Conservation (phyloP, 1,140 invertebrate species). For the Nebria ingens region DNA sequence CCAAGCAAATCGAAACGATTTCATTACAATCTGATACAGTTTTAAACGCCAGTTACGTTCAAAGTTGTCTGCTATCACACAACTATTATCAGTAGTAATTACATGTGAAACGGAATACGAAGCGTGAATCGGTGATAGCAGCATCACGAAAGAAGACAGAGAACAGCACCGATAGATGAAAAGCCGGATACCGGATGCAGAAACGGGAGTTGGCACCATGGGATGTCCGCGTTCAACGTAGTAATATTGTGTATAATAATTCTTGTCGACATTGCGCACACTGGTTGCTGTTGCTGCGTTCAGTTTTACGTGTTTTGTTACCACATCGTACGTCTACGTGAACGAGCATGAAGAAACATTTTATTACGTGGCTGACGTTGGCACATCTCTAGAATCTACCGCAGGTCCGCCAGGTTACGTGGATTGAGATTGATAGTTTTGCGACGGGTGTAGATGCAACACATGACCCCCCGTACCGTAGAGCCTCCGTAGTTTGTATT, state of each 20-base stretch:
- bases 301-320: too few species aligned
- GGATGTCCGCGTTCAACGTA: neutral
- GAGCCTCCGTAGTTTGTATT: too few species aligned
- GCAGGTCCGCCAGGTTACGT: neutral
- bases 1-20: too few species aligned
- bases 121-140: neutral
- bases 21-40: too few species aligned
- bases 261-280: neutral
- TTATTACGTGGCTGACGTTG: neutral
- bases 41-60: too few species aligned
- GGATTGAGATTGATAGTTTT: neutral
- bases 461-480: too few species aligned
- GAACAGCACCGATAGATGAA: neutral
- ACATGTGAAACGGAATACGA: neutral
- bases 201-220: neutral
- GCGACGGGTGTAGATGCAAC: neutral
- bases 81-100: neutral
- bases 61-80: too few species aligned
- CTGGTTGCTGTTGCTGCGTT: neutral
- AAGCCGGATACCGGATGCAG: neutral
- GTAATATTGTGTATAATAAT: slow-evolving; percentile 8
- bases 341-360: neutral
- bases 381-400: neutral
- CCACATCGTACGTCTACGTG: neutral
- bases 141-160: neutral